Evolutionary conservation across 2,797 vertebrate genomes (phyloP), one percentile per base, ranked within the genome.

Genomic region (Alfaro cultratus): DNA sequence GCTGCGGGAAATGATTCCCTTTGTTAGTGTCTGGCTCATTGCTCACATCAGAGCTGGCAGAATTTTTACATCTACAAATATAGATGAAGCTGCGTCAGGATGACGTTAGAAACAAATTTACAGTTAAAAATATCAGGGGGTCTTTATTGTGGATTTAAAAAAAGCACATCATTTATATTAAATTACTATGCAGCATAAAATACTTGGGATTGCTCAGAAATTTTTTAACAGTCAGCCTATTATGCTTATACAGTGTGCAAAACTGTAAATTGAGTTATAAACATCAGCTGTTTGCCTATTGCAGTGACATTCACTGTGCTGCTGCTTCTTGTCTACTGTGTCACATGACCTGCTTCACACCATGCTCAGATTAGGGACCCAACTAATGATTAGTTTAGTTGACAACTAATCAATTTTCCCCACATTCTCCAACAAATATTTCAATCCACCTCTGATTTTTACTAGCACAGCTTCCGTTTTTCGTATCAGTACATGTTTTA

Each of bases 11-110:
- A 85, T 72, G 72, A 80, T 84, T 91, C 57, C 70, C 46, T 89
- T 86, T 85, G 85, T 92, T 79, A 81, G 86, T 80, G 84, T 81
- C 78, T 67, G 16, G 60, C 76, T 89, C 75, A 87, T 76, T 86
- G 78, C 80, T 89, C 78, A 87, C 43, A 87, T 87, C 47, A 86
- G 45, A 79, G 55, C 31, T 55, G 74, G 70, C 77, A 78, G n/a
- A 47, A 64, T 18, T 73, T 21, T 67, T 77, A 83, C 68, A 82
- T 80, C 41, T 16, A 46, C 73, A 72, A 72, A 51, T 29, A n/a
- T 64, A 85, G 73, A 80, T 16, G n/a, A 16, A 73, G 11, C 78
- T 49, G 57, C n/a, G 70, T 47, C n/a, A 64, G 34, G 18, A 64
- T 64, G 62, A 64, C 18, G 2, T 64, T 64, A 36, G 31, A 36